A percentile compares a stretch with the other conserved stretches of the same genome.
phyloP scores from a whole-genome alignment of 2,797 vertebrate species.

The Phyllotis vaccarum region DNA sequence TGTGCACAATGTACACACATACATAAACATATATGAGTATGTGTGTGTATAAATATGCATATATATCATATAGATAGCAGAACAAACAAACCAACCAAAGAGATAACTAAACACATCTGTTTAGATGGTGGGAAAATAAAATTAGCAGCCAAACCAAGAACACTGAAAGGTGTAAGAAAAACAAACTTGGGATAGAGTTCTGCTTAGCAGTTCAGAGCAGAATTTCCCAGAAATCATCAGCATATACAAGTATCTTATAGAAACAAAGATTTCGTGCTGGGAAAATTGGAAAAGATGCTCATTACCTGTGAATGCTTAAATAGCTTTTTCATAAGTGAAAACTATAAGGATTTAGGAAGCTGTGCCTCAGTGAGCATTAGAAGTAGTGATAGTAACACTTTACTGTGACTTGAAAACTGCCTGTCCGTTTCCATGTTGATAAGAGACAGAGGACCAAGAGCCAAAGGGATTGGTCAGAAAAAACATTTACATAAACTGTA shows the following conservation, averaged over 20 bases:
- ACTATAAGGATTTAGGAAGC: neutral
- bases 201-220: neutral
- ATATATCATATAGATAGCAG: neutral
- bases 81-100: neutral
- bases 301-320: neutral
- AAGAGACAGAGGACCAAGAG: neutral
- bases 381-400: neutral
- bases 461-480: neutral
- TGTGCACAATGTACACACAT: neutral
- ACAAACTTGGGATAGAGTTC: neutral
- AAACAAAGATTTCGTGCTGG: neutral
- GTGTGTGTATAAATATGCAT: too few relatives aligned
- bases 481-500: neutral
- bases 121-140: neutral
- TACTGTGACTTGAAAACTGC: slow-evolving; percentile 33
- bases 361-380: neutral
- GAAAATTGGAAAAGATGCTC: neutral
- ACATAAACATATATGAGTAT: neutral
- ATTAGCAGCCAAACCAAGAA: neutral
- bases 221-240: slow-evolving; percentile 30
- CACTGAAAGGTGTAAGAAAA: neutral
- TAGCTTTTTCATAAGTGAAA: slow-evolving; percentile 30
- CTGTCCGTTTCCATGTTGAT: neutral
- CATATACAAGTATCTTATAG: neutral
- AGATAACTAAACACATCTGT: neutral